Base-by-base conservation (phyloP, 2,888 invertebrate species). In the Dicranocentrus wangi region DNA sequence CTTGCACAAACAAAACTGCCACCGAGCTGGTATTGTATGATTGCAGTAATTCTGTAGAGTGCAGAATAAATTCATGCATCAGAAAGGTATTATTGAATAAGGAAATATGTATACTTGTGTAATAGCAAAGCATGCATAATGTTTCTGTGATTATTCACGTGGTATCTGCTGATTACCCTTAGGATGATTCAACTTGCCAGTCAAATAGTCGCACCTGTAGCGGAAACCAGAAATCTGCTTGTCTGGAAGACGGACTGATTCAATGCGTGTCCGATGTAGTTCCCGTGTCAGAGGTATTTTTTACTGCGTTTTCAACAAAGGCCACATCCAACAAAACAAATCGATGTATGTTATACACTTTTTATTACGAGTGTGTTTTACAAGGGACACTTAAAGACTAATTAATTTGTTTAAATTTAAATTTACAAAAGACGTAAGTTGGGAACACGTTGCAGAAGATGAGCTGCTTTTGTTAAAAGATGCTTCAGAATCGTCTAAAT, bases 31-130 rank as follows among this genome's bases (percentile, higher is more conserved):
- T 82, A n/a, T 39, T 65, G 19, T 71, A 42, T 25, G 82, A 80
- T 27, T 83, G 82, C 53, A 76, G 53, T 27, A 83, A 80, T 58
- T 65, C 55, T 15, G 65, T 83, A 3, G 80, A 80, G 51, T 83
- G 82, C 27, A 21, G 75, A 53, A 83, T 83, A 13, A 83, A 72
- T 47, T 66, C 80, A 2, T 83, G 82, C 23, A 10, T 72, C n/a
- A 60, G 72, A 43, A 76, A 83, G 61, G 82, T 83, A 51, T 17
- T 7, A 17, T n/a, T n/a, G n/a, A n/a, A n/a, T n/a, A n/a, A n/a
- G n/a, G n/a, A n/a, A n/a, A n/a, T n/a, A n/a, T n/a, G n/a, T n/a
- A n/a, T n/a, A n/a, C n/a, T n/a, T n/a, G n/a, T n/a, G n/a, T n/a
- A n/a, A n/a, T n/a, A n/a, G n/a, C n/a, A n/a, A n/a, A n/a, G n/a